Evolutionary conservation across 2,113 vertebrate species (phyloP), one percentile per base, ranked within the genome.

Genomic region (Smithornis capensis): DNA sequence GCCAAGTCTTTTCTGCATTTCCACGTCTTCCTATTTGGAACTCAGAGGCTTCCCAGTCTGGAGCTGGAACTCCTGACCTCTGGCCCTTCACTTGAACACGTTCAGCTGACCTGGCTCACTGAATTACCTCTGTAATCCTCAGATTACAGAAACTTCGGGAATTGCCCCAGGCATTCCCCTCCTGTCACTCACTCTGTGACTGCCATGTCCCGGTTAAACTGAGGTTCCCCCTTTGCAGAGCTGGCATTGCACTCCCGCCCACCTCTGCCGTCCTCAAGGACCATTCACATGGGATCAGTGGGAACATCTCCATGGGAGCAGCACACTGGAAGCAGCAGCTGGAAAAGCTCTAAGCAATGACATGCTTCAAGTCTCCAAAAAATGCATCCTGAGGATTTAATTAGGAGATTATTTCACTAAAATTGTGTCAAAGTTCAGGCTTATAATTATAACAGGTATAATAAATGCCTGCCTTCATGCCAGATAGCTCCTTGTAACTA

Each of bases 381-480:
- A 93, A 70, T 35, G 45, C 29, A 62, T 44, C 53, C 83, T 33
- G 8, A 87, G 27, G 42, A 53, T 35, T 44, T 10, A 70, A 83
- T 35, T 1, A 62, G 42, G 44, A 95, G 37, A 83, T 7, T 31
- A 7, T n/a, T 73, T 79, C 38, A 31, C 78, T 93, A 80, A 85
- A 94, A 84, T 81, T 29, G 6, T 16, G 76, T 37, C 38, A 13
- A n/a, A 92, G 64, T 75, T 95, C 44, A 88, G 63, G 60, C 10
- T 81, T 74, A 57, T 62, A 92, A 84, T 83, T 92, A 82, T 45
- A 47, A 67, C 14, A 49, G 21, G 24, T 53, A n/a, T 74, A 79
- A 92, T 88, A 93, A 95, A 95, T 42, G 53, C 35, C 71, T 92
- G 78, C 76, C 71, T 79, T 82, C 75, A 21, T 68, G 71, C 53